These are phyloP conservation scores for Tetrapedia diversipes DNA, from an alignment of 2,888 invertebrate species.

Conservation along the genomic window DNA sequence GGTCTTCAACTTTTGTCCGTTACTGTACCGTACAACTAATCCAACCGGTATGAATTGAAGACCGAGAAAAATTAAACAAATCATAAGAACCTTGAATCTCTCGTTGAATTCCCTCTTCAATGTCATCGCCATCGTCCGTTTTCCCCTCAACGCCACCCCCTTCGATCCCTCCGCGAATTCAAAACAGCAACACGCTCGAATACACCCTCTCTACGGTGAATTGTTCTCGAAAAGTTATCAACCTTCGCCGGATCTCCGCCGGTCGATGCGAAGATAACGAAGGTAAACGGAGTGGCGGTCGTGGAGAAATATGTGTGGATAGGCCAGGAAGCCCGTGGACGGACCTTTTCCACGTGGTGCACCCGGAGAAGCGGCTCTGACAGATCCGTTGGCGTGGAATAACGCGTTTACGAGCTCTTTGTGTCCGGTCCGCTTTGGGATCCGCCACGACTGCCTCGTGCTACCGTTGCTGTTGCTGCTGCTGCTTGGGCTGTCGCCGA, in stretches of 20 bases:
- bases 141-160: too few relatives aligned
- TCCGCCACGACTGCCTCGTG: slow-evolving; percentile 70
- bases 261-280: slow-evolving; percentile 61
- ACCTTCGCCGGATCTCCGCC: slow-evolving; percentile 2
- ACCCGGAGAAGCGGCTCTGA: slow-evolving; percentile 81
- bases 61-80: too few relatives aligned
- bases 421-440: slow-evolving; percentile 73
- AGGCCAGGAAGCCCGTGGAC: slow-evolving; percentile 53
- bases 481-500: slow-evolving; percentile 52
- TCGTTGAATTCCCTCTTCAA: too few relatives aligned
- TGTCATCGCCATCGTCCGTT: too few relatives aligned
- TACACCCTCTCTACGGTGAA: too few relatives aligned
- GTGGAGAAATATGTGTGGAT: slow-evolving; percentile 29
- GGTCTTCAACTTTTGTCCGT: too few relatives aligned
- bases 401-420: slow-evolving; percentile 82
- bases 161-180: too few relatives aligned
- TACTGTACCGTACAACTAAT: too few relatives aligned
- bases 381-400: slow-evolving; percentile 82
- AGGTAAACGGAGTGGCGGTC: slow-evolving; percentile 31
- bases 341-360: slow-evolving; percentile 73
- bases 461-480: slow-evolving; percentile 49
- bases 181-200: too few relatives aligned
- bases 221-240: slow-evolving; percentile 29
- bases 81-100: too few relatives aligned
- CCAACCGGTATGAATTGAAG: too few relatives aligned